Conservation (phyloP, 2,113 vertebrate species). For the Pavo muticus region DNA sequence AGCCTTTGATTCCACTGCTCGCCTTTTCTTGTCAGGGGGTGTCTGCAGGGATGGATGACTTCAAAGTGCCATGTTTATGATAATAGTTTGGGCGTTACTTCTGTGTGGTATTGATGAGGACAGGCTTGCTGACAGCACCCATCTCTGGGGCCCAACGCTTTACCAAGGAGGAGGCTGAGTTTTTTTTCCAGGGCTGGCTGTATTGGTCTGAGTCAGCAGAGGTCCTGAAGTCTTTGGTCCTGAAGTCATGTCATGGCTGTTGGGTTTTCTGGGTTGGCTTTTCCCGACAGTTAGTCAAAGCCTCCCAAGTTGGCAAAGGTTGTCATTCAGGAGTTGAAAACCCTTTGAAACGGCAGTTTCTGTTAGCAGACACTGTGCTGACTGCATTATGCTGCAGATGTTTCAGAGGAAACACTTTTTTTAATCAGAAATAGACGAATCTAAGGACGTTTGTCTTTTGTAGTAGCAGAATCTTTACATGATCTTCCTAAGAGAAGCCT, state of each 20-base stretch:
- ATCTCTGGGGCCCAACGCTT: background rate
- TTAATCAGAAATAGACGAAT: background rate
- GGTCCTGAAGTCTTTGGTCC: background rate
- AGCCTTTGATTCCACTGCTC: background rate
- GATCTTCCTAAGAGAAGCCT: rapidly evolving
- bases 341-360: background rate
- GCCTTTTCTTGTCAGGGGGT: background rate
- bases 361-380: background rate
- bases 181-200: background rate
- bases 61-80: background rate
- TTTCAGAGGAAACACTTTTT: background rate
- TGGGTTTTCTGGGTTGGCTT: background rate
- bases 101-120: background rate
- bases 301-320: background rate
- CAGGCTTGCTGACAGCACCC: background rate
- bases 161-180: background rate
- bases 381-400: background rate
- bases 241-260: background rate
- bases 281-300: background rate
- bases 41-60: background rate
- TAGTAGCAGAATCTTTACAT: background rate
- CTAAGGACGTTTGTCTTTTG: background rate
- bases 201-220: background rate
- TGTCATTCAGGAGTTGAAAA: background rate
- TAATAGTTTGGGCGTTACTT: background rate